A percentile compares a stretch with the other conserved stretches of the same genome.
These are phyloP conservation scores for Trichomalopsis sarcophagae DNA, from an alignment of 1,140 invertebrate species.

Conservation along the genomic window DNA sequence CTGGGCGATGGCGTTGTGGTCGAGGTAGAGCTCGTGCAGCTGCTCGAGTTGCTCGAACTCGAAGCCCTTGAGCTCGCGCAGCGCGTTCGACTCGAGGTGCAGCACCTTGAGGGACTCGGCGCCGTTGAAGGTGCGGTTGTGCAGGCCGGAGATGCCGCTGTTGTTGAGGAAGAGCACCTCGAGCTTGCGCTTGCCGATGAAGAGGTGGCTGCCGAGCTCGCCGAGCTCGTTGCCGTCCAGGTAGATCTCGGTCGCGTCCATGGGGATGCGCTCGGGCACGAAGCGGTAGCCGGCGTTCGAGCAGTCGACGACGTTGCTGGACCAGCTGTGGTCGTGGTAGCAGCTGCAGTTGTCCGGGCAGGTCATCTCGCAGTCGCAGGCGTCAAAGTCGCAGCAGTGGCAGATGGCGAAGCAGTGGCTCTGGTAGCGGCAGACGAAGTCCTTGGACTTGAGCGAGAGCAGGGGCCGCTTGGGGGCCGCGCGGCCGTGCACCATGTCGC, in stretches of 20 bases:
- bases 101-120: constrained; percentile 84
- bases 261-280: constrained; percentile 91
- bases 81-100: constrained; percentile 90
- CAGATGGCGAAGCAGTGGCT: constrained; percentile 94
- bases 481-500: constrained; percentile 90
- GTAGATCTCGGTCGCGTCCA: constrained; percentile 96
- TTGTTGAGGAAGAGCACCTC: constrained; percentile 91
- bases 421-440: constrained; percentile 94
- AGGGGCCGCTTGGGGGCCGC: constrained; percentile 88
- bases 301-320: constrained; percentile 94
- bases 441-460: constrained; percentile 88
- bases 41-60: constrained; percentile 89
- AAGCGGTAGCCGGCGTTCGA: constrained; percentile 85
- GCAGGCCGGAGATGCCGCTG: constrained; percentile 88
- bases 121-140: constrained; percentile 93
- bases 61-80: constrained; percentile 86
- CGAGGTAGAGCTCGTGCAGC: constrained; percentile 89
- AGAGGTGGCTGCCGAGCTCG: constrained; percentile 90
- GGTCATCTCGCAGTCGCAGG: constrained; percentile 96
- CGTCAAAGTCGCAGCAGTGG: constrained; percentile 96
- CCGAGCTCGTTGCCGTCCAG: constrained; percentile 93
- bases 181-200: constrained; percentile 92
- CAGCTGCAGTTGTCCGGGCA: constrained; percentile 95
- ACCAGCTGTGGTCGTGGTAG: constrained; percentile 95
- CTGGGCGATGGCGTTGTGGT: constrained; percentile 88